These are phyloP conservation scores for Drosophila flavopinicola DNA, from an alignment of 2,888 invertebrate genomes.

Conservation along the genomic window DNA sequence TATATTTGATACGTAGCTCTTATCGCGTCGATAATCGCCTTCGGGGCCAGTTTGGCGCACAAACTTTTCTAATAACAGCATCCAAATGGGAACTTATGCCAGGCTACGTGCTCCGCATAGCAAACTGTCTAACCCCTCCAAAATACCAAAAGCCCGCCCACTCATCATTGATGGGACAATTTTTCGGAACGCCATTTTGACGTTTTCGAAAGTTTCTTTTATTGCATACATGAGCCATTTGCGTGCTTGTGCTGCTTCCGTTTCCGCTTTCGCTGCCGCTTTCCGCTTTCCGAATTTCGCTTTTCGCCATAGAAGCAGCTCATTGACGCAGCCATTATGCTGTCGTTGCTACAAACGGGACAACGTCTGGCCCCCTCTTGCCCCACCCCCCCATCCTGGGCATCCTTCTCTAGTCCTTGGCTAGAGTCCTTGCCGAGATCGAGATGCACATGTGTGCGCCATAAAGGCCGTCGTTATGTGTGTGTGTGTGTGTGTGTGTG, in stretches of 20 bases:
- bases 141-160: too few species aligned
- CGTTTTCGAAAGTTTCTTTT: conserved; percentile 81
- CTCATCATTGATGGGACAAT: conserved; percentile 71
- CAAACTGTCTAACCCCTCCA: too few species aligned
- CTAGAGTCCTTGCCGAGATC: conserved; percentile 1
- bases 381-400: not conserved
- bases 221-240: conserved; percentile 81
- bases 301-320: conserved; percentile 67
- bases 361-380: conserved; percentile 50
- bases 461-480: conserved; percentile 74
- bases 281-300: too few species aligned
- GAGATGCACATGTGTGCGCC: conserved; percentile 66
- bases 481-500: conserved; percentile 53
- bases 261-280: too few species aligned
- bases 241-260: conserved; percentile 72
- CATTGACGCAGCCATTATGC: conserved; percentile 76
- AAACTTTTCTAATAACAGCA: conserved; percentile 81
- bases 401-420: conserved; percentile 4
- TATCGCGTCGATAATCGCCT: conserved; percentile 74
- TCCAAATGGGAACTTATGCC: conserved; percentile 75
- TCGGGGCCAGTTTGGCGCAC: conserved; percentile 64
- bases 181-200: conserved; percentile 77
- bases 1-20: conserved; percentile 55
- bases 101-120: conserved; percentile 74
- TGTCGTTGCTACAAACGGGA: conserved; percentile 64